These are phyloP conservation scores for Chironomus tepperi DNA, from an alignment of 1,140 invertebrate genomes.

Conservation along the genomic window DNA sequence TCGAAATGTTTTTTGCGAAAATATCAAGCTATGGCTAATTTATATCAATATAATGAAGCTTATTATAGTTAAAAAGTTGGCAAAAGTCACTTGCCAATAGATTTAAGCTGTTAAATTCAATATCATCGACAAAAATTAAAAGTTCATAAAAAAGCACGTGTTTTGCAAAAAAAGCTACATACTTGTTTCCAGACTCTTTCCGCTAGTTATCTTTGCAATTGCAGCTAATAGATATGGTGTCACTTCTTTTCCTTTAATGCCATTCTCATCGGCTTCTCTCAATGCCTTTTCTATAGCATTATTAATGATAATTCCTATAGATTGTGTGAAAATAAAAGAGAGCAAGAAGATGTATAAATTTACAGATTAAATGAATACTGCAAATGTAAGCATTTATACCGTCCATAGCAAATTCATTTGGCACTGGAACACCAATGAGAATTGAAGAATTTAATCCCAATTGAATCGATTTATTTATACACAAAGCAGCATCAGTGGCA, in stretches of 20 bases:
- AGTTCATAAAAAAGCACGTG: not conserved
- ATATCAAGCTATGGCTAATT: too few relatives aligned
- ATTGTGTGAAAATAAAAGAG: slow-evolving; percentile 29
- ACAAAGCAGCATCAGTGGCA: slow-evolving; percentile 56
- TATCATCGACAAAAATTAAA: too few relatives aligned
- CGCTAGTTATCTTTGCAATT: slow-evolving; percentile 67
- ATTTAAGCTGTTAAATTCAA: too few relatives aligned
- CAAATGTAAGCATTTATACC: slow-evolving; percentile 33
- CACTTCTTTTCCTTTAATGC: slow-evolving; percentile 76
- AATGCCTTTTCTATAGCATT: slow-evolving; percentile 64
- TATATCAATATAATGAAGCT: too few relatives aligned
- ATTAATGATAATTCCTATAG: slow-evolving; percentile 47
- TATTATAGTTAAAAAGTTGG: too few relatives aligned
- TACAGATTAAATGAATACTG: slow-evolving; percentile 2
- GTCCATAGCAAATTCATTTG: slow-evolving; percentile 56
- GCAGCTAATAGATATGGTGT: slow-evolving; percentile 82
- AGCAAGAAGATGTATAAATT: not conserved
- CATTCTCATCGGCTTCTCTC: slow-evolving; percentile 49
- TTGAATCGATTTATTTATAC: slow-evolving; percentile 51
- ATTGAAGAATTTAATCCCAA: slow-evolving; percentile 67
- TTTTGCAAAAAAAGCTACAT: slow-evolving; percentile 38
- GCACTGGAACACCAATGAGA: slow-evolving; percentile 86
- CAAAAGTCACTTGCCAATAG: too few relatives aligned
- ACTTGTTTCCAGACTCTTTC: slow-evolving; percentile 75
- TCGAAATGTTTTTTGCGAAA: too few relatives aligned